Conservation (phyloP, 2,797 vertebrate species). For the Pantherophis vulpinus region DNA sequence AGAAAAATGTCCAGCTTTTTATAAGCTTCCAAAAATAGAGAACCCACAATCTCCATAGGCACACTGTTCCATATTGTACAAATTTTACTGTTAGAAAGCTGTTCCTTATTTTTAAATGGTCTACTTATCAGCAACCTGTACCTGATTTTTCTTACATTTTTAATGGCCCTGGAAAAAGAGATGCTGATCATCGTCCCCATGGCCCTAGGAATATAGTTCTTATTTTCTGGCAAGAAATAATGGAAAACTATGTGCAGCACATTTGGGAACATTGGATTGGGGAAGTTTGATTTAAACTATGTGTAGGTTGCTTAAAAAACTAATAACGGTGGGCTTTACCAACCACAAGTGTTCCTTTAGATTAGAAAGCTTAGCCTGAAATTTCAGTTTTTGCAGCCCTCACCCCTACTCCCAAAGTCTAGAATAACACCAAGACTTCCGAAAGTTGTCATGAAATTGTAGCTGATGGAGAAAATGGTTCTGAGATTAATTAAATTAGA, state of each 20-base stretch:
- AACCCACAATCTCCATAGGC: background rate
- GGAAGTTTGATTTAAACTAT: background rate
- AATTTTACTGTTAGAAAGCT: background rate
- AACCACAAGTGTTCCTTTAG: background rate
- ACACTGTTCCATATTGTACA: background rate
- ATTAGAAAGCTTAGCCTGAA: background rate
- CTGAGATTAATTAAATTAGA: background rate
- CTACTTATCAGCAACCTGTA: background rate
- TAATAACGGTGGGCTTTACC: background rate
- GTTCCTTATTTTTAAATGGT: background rate
- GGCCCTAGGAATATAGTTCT: background rate
- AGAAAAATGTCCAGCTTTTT: background rate
- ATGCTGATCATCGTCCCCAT: background rate
- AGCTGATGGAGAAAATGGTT: background rate
- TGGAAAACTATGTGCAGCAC: background rate
- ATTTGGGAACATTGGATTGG: background rate
- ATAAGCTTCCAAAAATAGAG: background rate
- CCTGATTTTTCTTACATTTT: background rate
- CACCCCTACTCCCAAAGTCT: background rate
- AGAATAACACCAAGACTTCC: background rate
- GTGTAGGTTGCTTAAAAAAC: background rate
- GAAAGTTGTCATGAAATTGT: background rate
- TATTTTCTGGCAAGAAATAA: background rate
- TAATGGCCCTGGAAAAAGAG: background rate
- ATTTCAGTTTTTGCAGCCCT: background rate